These are phyloP conservation scores for Elegia similella DNA, from an alignment of 2,888 invertebrate species.

Conservation along the genomic window DNA sequence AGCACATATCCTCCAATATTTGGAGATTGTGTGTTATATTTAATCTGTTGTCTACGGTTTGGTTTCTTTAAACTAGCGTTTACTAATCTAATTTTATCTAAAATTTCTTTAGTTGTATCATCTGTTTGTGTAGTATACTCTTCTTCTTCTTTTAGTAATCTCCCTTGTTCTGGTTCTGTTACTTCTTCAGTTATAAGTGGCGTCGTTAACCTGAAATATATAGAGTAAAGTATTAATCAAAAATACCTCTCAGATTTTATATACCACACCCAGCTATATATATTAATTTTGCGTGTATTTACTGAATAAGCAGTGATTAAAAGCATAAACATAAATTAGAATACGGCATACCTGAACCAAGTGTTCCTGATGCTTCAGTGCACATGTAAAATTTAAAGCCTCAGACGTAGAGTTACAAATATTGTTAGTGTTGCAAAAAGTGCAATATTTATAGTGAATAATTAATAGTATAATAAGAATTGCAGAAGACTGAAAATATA, in stretches of 20 bases:
- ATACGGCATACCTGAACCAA: slow-evolving; percentile 68
- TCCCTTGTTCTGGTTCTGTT: slow-evolving; percentile 26
- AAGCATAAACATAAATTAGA: slow-evolving; percentile 47
- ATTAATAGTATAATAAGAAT: too few relatives aligned
- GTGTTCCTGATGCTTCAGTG: slow-evolving; percentile 31
- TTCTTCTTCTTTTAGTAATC: slow-evolving; percentile 34
- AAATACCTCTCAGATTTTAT: slow-evolving; percentile 15
- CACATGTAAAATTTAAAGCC: slow-evolving; percentile 22
- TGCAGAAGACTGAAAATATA: not conserved
- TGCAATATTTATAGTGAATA: slow-evolving; percentile 21
- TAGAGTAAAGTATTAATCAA: slow-evolving; percentile 26
- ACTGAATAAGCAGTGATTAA: slow-evolving; percentile 39
- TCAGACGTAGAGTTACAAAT: slow-evolving; percentile 4
- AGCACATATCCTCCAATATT: slow-evolving; percentile 47
- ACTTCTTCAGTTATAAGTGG: slow-evolving; percentile 27
- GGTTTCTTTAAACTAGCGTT: slow-evolving; percentile 72
- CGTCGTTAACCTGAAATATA: slow-evolving; percentile 45
- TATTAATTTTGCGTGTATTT: slow-evolving; percentile 37
- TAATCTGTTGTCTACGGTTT: slow-evolving; percentile 44
- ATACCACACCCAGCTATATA: slow-evolving; percentile 37
- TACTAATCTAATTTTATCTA: slow-evolving; percentile 79
- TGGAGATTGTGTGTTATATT: slow-evolving; percentile 48
- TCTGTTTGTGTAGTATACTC: slow-evolving; percentile 42
- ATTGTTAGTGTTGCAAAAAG: slow-evolving; percentile 24
- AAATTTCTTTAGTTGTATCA: slow-evolving; percentile 60